phyloP scores from a whole-genome alignment of 2,888 invertebrate genomes.

The Hetaerina titia region DNA sequence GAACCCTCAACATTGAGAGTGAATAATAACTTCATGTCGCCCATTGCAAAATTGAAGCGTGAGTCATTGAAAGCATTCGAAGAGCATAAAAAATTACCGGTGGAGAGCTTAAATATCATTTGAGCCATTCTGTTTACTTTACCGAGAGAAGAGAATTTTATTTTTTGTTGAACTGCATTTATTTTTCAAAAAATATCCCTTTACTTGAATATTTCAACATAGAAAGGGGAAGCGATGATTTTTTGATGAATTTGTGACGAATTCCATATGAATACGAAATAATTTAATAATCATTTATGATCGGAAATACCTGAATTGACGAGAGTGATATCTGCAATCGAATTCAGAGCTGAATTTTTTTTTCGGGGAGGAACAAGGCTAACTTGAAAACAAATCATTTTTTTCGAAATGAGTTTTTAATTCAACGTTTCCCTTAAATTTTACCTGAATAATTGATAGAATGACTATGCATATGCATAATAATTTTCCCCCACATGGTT shows the following conservation, averaged over 20 bases:
- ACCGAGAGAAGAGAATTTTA: neutral
- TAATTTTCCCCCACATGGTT: neutral
- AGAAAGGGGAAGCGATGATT: neutral
- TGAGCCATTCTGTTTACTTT: neutral
- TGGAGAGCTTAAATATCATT: neutral
- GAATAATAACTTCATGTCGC: too few relatives aligned
- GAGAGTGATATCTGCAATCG: neutral
- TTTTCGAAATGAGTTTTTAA: neutral
- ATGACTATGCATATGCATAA: neutral
- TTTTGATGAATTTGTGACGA: neutral
- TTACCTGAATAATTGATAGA: neutral
- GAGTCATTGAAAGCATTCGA: too few relatives aligned
- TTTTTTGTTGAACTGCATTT: neutral
- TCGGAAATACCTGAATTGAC: neutral
- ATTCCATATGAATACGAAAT: neutral
- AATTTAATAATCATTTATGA: neutral
- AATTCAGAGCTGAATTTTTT: neutral
- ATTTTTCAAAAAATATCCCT: neutral
- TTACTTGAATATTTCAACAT: neutral
- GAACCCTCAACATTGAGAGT: too few relatives aligned
- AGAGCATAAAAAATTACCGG: neutral
- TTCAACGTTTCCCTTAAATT: neutral
- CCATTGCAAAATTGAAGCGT: too few relatives aligned
- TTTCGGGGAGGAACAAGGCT: too few relatives aligned
- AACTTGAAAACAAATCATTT: neutral